Conservation (phyloP, 2,888 invertebrate genomes). For the Mythimna lalbum region DNA sequence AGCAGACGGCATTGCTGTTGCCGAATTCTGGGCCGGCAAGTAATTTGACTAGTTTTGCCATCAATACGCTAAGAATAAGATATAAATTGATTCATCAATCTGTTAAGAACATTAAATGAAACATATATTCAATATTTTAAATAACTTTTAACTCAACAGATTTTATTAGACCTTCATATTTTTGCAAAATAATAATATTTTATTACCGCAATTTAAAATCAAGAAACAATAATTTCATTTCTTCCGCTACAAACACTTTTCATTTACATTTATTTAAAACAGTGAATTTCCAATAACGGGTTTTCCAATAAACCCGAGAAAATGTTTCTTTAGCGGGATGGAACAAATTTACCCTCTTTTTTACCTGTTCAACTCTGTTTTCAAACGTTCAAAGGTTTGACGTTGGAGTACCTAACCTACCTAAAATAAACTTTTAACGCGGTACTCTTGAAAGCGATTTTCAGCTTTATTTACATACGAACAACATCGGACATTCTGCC, state of each 20-base stretch:
- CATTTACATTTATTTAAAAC: neutral
- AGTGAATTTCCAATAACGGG: constrained; percentile 9
- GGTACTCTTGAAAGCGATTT: constrained; percentile 59
- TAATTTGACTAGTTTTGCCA: no score
- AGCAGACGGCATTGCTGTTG: no score
- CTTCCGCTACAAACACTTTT: neutral
- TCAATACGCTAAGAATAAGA: no score
- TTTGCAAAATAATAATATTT: neutral
- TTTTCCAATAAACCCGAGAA: constrained; percentile 28
- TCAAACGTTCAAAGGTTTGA: constrained; percentile 64
- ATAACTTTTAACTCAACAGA: neutral
- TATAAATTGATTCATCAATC: neutral
- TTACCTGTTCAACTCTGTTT: constrained; percentile 35
- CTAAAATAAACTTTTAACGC: constrained; percentile 67
- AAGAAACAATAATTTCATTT: constrained; percentile 3
- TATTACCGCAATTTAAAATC: constrained; percentile 6
- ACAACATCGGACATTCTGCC: constrained; percentile 48
- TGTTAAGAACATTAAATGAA: neutral
- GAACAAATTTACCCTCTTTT: constrained; percentile 21
- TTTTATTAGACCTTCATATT: neutral
- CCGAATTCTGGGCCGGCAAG: no score
- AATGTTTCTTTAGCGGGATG: constrained; percentile 28
- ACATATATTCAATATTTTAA: neutral
- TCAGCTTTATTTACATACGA: constrained; percentile 57
- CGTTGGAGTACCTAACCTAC: constrained; percentile 60